Percentiles rank a stretch among this genome's conserved stretches.
Evolutionary conservation across 2,888 invertebrate genomes (phyloP).

Genomic region (Drosophila leonis): DNA sequence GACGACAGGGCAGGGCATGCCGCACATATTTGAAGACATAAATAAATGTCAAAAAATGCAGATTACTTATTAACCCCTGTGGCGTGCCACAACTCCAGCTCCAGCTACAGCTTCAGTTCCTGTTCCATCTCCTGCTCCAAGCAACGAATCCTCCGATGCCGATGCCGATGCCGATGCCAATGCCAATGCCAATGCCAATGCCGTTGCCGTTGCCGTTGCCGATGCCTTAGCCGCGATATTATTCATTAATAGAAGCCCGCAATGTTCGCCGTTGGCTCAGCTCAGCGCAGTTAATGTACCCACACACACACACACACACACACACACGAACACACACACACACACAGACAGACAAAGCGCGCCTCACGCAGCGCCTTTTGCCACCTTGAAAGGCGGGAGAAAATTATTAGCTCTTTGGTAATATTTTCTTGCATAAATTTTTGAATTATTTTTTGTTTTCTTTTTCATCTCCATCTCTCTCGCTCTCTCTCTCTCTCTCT

Average conservation of each 20-base stretch:
- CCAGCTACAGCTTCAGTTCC: conserved; percentile 18
- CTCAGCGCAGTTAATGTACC: conserved; percentile 39
- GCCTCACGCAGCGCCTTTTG: conserved; percentile 67
- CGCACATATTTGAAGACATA: conserved; percentile 82
- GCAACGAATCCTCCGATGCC: conserved; percentile 43
- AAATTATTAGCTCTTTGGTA: conserved; percentile 84
- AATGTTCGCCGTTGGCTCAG: conserved; percentile 39
- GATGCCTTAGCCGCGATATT: conserved; percentile 78
- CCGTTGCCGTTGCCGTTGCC: conserved; percentile 53
- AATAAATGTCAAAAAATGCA: conserved; percentile 85
- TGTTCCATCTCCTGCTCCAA: background rate
- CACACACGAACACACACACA: conserved; percentile 1
- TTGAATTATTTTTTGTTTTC: conserved; percentile 55
- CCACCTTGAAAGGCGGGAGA: conserved; percentile 70
- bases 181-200: conserved; percentile 49
- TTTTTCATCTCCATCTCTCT: conserved; percentile 32
- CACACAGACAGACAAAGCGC: conserved; percentile 7
- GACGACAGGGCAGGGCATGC: background rate
- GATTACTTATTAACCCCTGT: conserved; percentile 85
- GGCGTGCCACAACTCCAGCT: conserved; percentile 72
- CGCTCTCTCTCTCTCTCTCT: conserved; percentile 6
- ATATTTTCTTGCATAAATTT: conserved; percentile 83
- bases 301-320: conserved; percentile 3
- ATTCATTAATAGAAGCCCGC: conserved; percentile 82
- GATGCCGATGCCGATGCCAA: conserved; percentile 50